Evolutionary conservation across 2,113 vertebrate genomes (phyloP).

Genomic region (Erythrolamprus reginae): DNA sequence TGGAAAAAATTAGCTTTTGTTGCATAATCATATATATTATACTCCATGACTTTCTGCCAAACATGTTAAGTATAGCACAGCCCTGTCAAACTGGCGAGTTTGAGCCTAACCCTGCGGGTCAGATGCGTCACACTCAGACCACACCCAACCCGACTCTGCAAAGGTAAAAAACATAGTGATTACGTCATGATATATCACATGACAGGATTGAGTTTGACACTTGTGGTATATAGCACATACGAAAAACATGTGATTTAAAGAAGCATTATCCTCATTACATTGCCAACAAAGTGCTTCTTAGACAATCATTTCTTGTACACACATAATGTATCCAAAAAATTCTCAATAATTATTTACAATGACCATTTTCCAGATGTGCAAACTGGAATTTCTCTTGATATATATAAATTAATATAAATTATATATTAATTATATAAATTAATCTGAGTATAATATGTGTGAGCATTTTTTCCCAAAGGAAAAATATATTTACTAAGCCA

Average conservation of each 20-base stretch:
- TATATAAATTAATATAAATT: not conserved
- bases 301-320: not conserved
- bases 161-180: too few relatives aligned
- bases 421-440: too few relatives aligned
- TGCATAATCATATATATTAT: not conserved
- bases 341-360: not conserved
- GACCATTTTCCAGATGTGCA: not conserved
- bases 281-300: not conserved
- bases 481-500: not conserved
- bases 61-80: not conserved
- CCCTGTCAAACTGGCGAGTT: too few relatives aligned
- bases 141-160: too few relatives aligned
- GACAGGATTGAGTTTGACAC: too few relatives aligned
- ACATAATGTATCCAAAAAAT: not conserved
- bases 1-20: too few relatives aligned
- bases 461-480: not conserved
- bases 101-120: too few relatives aligned
- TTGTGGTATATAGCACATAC: not conserved
- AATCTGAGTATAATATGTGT: not conserved
- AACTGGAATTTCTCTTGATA: not conserved
- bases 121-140: too few relatives aligned
- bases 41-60: not conserved
- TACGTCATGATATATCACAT: too few relatives aligned
- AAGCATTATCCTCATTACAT: not conserved
- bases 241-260: not conserved